Base-by-base conservation (phyloP, 2,797 vertebrate genomes). In the Aotus griseimembra region DNA sequence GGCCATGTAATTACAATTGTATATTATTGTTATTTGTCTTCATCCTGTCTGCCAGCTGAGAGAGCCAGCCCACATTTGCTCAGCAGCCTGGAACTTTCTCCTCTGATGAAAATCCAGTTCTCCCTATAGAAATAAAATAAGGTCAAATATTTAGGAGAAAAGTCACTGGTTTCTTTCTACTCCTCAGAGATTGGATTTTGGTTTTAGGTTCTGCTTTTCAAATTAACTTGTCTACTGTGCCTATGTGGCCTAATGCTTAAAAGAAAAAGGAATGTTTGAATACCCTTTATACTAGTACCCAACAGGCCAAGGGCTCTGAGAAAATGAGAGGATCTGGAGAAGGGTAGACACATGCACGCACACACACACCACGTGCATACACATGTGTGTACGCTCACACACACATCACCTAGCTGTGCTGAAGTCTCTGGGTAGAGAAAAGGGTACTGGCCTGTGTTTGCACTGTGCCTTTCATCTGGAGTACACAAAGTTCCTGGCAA, bases 181-280 rank as follows among this genome's bases (percentile, higher is more conserved):
- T 58, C 20, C 30, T 41, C 46, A 75, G 19, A 79, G 12, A 79
- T 0, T 83, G 7, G 61, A 83, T n/a, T 93, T 90, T 24, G 52
- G 44, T 73, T 96, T 95, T 90, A 72, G 22, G 10, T 50, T 95
- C 57, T 88, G 20, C 33, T 95, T 90, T 95, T 67, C 39, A 52
- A 92, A 76, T 46, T 88, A 83, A 73, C 79, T 75, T 26, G 5
- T 88, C 55, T 93, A 17, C 30, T 90, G 28, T 72, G 85, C 28
- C 76, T 77, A 6, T 17, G 77, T 88, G n/a, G 30, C n/a, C 79
- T 72, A 72, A 88, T 39, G 72, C 26, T 73, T 79, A 41, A 80
- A 41, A 64, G 75, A 55, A 80, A 88, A 79, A 52, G 48, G 64
- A 22, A 22, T 52, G 24, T 95, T 76, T 64, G 52, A 89, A 30